Base-by-base conservation (phyloP, 1,140 invertebrate genomes). In the Hesperophylax magnus region DNA sequence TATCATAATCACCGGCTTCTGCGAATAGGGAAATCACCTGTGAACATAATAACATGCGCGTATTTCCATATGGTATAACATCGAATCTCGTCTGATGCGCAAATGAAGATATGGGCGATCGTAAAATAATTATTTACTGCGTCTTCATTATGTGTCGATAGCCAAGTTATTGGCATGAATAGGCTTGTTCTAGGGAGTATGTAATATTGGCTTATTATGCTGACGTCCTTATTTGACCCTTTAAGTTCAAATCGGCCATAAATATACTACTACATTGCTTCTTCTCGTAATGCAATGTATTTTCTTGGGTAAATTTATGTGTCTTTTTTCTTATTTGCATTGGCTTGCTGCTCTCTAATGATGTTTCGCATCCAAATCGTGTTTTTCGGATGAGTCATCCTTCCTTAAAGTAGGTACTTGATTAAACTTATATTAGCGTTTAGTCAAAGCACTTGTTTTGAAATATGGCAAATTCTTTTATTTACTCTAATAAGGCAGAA, bases 61-160 rank as follows among this genome's bases (percentile, higher is more conserved):
- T 47, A 47, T 47, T 47, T 14, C 14, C 39, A 14, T 47, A 47
- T 14, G 8, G 39, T 47, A 47, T 47, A 47, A 47, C 39, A 47
- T 47, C 39, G 39, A 47, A 47, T 47, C 39, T 47, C 34, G 65
- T 65, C 34, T 54, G 69, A 72, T 52, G 52, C 52, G 20, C 39
- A 47, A 47, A 47, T 47, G 6, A 47, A 47, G 39, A 72, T 54
- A 54, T 54, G 9, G 17, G 8, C 52, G 27, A 8, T 53, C 47
- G 52, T 72, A 72, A 72, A 72, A 56, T 72, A 27, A 27, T 72
- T 20, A 54, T 72, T 72, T 53, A 72, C 69, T 20, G 22, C 69
- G 11, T 47, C 22, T 56, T 72, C 69, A 15, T 22, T 9, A 24
- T 17, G 15, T 18, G 61, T 31, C 20, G 61, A 24, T 24, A 65